Evolutionary conservation across 2,113 vertebrate genomes (phyloP).

Genomic region (Porphyrio hochstetteri): DNA sequence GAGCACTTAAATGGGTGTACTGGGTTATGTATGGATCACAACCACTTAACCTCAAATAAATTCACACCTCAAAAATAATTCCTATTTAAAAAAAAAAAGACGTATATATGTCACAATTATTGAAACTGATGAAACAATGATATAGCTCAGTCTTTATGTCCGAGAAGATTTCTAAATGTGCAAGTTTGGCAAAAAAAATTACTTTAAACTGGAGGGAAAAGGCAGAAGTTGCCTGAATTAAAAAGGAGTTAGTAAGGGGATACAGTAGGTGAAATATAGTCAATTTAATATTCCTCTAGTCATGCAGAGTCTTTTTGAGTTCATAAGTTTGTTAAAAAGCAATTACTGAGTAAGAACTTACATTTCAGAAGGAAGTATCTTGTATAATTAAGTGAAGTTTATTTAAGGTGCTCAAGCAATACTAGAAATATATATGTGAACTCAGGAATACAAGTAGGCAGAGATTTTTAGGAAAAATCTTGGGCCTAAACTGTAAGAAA

Average conservation of each 20-base stretch:
- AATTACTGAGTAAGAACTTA: neutral
- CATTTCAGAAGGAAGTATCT: neutral
- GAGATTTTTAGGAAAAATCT: neutral
- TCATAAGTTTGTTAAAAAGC: neutral
- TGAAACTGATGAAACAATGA: no score
- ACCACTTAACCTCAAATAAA: neutral
- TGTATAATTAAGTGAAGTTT: neutral
- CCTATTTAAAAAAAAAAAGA: neutral
- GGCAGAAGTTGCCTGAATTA: neutral
- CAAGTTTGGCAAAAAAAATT: neutral
- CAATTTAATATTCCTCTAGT: neutral
- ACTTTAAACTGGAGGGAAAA: neutral
- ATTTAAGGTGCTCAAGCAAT: neutral
- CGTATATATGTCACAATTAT: neutral
- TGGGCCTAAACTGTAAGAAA: neutral
- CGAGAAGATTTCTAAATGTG: neutral
- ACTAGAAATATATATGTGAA: neutral
- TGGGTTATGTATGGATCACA: neutral
- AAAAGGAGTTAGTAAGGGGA: neutral
- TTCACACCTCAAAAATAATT: neutral
- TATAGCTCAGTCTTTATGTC: neutral
- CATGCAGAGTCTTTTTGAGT: neutral
- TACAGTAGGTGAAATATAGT: neutral
- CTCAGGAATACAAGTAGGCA: accelerated
- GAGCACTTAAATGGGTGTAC: neutral